Percentiles rank a stretch among this genome's conserved stretches.
phyloP scores from a whole-genome alignment of 1,140 invertebrate species.

The Pogonus chalceus region DNA sequence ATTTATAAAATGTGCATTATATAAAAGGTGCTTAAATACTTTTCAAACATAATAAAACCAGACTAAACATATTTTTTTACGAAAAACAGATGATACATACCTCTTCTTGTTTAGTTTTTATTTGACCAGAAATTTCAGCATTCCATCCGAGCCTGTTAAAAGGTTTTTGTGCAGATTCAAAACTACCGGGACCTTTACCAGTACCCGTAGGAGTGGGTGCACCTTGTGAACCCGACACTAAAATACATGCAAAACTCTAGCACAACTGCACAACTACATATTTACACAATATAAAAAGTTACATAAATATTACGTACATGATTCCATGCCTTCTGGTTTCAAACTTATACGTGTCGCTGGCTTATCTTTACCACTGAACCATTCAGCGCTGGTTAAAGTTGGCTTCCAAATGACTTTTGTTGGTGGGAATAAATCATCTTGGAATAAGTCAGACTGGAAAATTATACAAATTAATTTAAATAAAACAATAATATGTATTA shows the following conservation, averaged over 20 bases:
- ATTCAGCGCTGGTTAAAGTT: slow-evolving; percentile 57
- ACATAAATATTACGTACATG: slow-evolving; percentile 50
- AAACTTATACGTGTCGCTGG: slow-evolving; percentile 56
- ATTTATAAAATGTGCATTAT: too few relatives aligned
- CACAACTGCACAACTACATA: slow-evolving; percentile 11
- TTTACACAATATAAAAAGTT: slow-evolving; percentile 17
- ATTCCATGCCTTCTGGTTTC: slow-evolving; percentile 78
- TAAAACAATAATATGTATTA: slow-evolving; percentile 10
- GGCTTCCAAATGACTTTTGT: slow-evolving; percentile 79
- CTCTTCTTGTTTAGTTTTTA: slow-evolving; percentile 52
- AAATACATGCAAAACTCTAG: too few relatives aligned
- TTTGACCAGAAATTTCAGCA: slow-evolving; percentile 36
- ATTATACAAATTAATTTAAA: slow-evolving; percentile 13
- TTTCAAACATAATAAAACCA: too few relatives aligned
- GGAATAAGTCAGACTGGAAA: slow-evolving; percentile 80
- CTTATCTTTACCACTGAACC: slow-evolving; percentile 63
- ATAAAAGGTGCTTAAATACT: too few relatives aligned
- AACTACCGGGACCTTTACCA: slow-evolving; percentile 31
- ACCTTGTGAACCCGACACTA: slow-evolving; percentile 46
- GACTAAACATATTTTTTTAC: background rate
- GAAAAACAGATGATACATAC: slow-evolving; percentile 28
- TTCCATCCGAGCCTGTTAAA: slow-evolving; percentile 43
- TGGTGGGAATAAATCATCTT: slow-evolving; percentile 92
- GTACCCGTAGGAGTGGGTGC: slow-evolving; percentile 25
- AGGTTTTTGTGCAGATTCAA: slow-evolving; percentile 34